These are phyloP conservation scores for Dromius quadrimaculatus DNA, from an alignment of 2,888 invertebrate genomes.

Conservation along the genomic window DNA sequence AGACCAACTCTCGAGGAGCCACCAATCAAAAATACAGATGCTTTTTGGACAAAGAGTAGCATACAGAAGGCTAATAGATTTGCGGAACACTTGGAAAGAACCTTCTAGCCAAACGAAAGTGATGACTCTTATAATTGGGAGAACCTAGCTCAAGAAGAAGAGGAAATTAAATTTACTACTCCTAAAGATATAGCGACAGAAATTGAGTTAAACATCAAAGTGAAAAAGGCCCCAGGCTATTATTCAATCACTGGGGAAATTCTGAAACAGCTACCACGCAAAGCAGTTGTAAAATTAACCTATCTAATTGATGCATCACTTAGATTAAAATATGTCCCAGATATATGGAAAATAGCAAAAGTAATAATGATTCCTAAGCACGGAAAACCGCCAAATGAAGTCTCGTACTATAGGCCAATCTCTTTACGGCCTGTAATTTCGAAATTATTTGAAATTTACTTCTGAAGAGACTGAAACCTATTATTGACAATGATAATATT, in stretches of 20 bases:
- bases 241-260: conserved; percentile 56
- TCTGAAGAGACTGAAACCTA: conserved; percentile 41
- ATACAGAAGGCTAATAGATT: conserved; percentile 55
- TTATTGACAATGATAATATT: conserved; percentile 25
- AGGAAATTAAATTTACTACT: conserved; percentile 28
- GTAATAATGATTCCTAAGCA: too few species aligned
- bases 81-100: conserved; percentile 52
- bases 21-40: conserved; percentile 52
- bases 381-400: conserved; percentile 52
- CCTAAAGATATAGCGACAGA: conserved; percentile 39
- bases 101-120: conserved; percentile 51
- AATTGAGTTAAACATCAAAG: conserved; percentile 4
- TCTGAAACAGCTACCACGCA: conserved; percentile 51
- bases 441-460: conserved; percentile 55
- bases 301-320: conserved; percentile 39
- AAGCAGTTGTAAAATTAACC: conserved; percentile 52
- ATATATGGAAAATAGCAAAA: conserved; percentile 55
- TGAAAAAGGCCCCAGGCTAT: conserved; percentile 54
- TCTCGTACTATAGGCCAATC: conserved; percentile 54
- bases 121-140: conserved; percentile 21
- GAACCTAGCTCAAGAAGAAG: conserved; percentile 34
- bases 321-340: conserved; percentile 23
- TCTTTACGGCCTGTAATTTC: conserved; percentile 54
- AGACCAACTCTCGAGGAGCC: conserved; percentile 38
- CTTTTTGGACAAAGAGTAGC: conserved; percentile 53